Evolutionary conservation across 2,888 invertebrate species (phyloP).

Genomic region (Parasteatoda lunata): DNA sequence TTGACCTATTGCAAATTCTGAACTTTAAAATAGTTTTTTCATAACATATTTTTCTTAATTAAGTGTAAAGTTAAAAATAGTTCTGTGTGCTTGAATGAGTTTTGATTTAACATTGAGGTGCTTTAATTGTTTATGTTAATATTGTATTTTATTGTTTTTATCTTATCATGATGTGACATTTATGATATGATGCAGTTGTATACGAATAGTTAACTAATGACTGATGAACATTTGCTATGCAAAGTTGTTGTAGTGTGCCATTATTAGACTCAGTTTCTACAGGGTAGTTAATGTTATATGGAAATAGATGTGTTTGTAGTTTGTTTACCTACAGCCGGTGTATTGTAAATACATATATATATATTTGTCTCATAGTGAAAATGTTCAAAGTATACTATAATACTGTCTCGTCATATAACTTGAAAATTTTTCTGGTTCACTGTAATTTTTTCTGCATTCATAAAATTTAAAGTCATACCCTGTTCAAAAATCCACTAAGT

Average conservation of each 20-base stretch:
- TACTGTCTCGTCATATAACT: not conserved
- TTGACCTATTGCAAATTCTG: not conserved
- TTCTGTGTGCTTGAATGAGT: constrained; percentile 32
- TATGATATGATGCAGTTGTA: constrained; percentile 46
- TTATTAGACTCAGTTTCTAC: constrained; percentile 67
- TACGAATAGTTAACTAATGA: constrained; percentile 62
- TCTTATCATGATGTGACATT: constrained; percentile 22
- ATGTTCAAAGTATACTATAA: constrained; percentile 65
- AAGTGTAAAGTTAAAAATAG: not conserved
- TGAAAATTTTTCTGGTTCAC: not conserved
- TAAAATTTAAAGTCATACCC: too few relatives aligned
- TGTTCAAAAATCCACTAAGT: not conserved
- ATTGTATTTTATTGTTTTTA: constrained; percentile 31
- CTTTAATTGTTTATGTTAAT: constrained; percentile 50
- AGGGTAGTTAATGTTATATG: constrained; percentile 68
- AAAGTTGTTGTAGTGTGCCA: constrained; percentile 68
- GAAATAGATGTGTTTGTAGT: constrained; percentile 66
- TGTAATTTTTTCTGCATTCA: too few relatives aligned
- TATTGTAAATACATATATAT: constrained; percentile 51
- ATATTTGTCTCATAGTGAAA: constrained; percentile 60
- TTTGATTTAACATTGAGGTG: constrained; percentile 50
- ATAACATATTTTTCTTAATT: not conserved
- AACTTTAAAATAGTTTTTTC: not conserved
- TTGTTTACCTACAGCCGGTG: constrained; percentile 67
- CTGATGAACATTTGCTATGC: constrained; percentile 66